A percentile compares a stretch with the other conserved stretches of the same genome.
Evolutionary conservation across 2,113 vertebrate species (phyloP).

Genomic region (Donacobius atricapilla): DNA sequence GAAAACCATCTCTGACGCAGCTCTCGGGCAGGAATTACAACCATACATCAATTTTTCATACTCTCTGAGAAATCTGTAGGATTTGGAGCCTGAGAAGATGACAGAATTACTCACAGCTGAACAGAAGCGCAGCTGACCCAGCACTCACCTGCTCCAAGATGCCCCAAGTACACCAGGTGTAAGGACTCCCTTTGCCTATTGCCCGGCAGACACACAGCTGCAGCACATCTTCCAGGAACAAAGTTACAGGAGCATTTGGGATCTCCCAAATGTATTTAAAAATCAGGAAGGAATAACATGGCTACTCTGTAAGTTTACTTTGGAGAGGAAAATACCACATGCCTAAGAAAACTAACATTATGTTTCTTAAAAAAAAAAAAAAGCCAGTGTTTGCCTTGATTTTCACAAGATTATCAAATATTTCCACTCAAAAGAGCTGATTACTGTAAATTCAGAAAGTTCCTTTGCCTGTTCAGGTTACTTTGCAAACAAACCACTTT

Average conservation of each 20-base stretch:
- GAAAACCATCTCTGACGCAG: not conserved
- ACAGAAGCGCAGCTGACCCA: not conserved
- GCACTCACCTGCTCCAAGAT: not conserved
- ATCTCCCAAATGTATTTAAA: not conserved
- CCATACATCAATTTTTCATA: not conserved
- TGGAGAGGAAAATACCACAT: not conserved
- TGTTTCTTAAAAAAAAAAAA: not conserved
- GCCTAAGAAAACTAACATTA: not conserved
- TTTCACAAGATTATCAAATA: not conserved
- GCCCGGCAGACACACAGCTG: not conserved
- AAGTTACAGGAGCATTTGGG: not conserved
- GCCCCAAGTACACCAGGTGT: not conserved
- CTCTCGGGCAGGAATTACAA: not conserved
- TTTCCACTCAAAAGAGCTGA: not conserved
- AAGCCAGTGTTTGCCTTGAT: not conserved
- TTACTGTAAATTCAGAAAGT: not conserved
- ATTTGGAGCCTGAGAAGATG: not conserved
- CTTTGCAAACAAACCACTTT: not conserved
- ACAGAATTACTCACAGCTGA: not conserved
- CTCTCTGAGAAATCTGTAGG: not conserved
- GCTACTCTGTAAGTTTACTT: not conserved
- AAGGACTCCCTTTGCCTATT: not conserved
- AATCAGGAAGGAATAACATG: not conserved
- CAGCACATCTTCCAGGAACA: not conserved
- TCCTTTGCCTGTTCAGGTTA: not conserved